phyloP scores from a whole-genome alignment of 2,113 vertebrate species.

The Pavo muticus region DNA sequence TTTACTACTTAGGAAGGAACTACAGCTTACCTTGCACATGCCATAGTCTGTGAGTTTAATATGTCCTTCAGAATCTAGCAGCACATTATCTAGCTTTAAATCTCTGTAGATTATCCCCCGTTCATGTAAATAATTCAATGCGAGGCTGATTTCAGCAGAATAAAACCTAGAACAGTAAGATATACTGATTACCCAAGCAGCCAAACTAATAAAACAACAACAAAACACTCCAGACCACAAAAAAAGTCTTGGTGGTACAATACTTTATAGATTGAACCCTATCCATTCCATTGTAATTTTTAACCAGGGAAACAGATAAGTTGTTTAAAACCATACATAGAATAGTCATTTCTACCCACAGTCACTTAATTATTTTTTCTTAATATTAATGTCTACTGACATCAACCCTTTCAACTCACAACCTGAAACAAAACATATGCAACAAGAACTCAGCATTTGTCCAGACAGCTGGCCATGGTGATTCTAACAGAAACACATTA shows the following conservation, averaged over 20 bases:
- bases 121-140: slow-evolving; percentile 98
- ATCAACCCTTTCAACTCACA: slow-evolving; percentile 34
- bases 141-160: slow-evolving; percentile 98
- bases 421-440: slow-evolving; percentile 56
- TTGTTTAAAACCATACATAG: neutral
- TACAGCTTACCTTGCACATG: slow-evolving; percentile 94
- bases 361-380: neutral
- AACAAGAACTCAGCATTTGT: slow-evolving; percentile 46
- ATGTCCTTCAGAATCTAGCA: slow-evolving; percentile 98
- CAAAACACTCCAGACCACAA: neutral
- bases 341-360: neutral
- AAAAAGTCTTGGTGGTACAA: neutral
- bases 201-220: neutral
- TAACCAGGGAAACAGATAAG: neutral
- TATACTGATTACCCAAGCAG: neutral
- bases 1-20: neutral
- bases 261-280: neutral
- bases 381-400: neutral
- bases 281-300: neutral
- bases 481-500: neutral
- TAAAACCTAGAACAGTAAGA: slow-evolving; percentile 88
- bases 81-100: slow-evolving; percentile 97
- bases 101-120: slow-evolving; percentile 99
- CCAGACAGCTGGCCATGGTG: slow-evolving; percentile 35
- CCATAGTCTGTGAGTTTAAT: slow-evolving; percentile 99